These are phyloP conservation scores for Leptinotarsa peninsularis DNA, from an alignment of 2,888 invertebrate genomes.

Conservation along the genomic window DNA sequence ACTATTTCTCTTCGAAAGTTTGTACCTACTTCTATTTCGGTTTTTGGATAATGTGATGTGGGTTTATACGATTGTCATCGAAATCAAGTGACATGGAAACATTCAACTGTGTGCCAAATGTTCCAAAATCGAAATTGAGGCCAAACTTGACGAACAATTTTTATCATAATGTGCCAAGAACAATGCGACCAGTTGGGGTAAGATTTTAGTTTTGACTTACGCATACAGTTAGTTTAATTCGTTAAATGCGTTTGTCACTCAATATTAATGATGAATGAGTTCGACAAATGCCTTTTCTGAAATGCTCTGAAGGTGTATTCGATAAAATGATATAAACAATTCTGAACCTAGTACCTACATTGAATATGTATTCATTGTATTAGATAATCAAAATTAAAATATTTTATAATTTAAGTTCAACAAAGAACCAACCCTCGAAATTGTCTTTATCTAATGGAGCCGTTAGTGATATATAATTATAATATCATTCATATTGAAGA, in stretches of 20 bases:
- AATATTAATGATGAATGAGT: too few species aligned
- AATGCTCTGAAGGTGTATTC: too few species aligned
- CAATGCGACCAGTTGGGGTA: slow-evolving; percentile 52
- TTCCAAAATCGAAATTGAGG: slow-evolving; percentile 49
- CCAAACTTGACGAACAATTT: slow-evolving; percentile 49
- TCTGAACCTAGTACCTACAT: too few species aligned
- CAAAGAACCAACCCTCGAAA: background rate
- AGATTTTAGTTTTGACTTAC: slow-evolving; percentile 30
- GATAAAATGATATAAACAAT: too few species aligned
- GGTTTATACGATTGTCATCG: slow-evolving; percentile 10
- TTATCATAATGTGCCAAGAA: slow-evolving; percentile 52
- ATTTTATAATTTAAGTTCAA: background rate
- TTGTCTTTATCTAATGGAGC: background rate
- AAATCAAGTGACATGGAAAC: slow-evolving; percentile 50
- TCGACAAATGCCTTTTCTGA: too few species aligned
- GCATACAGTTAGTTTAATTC: background rate
- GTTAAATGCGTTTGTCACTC: background rate
- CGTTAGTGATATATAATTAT: background rate
- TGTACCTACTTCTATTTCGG: slow-evolving; percentile 10
- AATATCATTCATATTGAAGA: background rate
- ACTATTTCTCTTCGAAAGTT: slow-evolving; percentile 18
- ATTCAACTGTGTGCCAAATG: slow-evolving; percentile 42
- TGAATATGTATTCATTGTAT: too few species aligned
- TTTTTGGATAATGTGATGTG: slow-evolving; percentile 37
- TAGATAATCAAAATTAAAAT: background rate